Evolutionary conservation across 2,888 invertebrate species (phyloP), one percentile per base, ranked within the genome.

Genomic region (Callinectes sapidus): DNA sequence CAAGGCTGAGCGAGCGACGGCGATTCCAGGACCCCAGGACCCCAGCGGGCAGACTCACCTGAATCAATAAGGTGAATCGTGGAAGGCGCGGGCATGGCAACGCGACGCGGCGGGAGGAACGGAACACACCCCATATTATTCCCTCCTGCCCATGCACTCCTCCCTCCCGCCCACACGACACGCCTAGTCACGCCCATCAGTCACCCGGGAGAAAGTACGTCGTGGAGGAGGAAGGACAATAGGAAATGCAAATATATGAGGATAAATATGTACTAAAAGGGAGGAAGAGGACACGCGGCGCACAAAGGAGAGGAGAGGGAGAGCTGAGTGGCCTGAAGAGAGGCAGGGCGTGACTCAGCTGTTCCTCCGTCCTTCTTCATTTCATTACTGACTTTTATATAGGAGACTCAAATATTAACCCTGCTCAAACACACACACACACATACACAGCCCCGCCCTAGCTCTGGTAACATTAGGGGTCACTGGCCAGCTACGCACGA

Each of bases 191-290:
- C 61, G 61, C 61, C 61, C 61, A 61, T 61, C 61, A 61, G 5
- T 61, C 61, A 61, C 23, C 61, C 18, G 1, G 28, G 71, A 77
- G 71, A 77, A 77, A 77, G 71, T 77, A 10, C 71, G n/a, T 77
- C 71, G 10, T 77, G n/a, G 28, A 77, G 71, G n/a, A 77, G 71
- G 32, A 77, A n/a, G 71, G 71, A 77, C 28, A 77, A 77, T 77
- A 3, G 71, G n/a, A 77, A 77, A 77, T 77, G 71, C 71, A 77
- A 77, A 77, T 77, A 77, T n/a, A 77, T 13, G 86, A 77, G 71
- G 71, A n/a, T 77, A 77, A 77, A 77, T 77, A 77, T 28, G 71
- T 77, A 77, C 71, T 77, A 77, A 77, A 77, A 32, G 28, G 71
- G 28, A 77, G 71, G 71, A 32, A 28, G 71, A 77, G 71, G 71